Percentiles rank a stretch among this genome's conserved stretches.
Conservation (phyloP, 2,113 vertebrate species). For the Lagenorhynchus albirostris region DNA sequence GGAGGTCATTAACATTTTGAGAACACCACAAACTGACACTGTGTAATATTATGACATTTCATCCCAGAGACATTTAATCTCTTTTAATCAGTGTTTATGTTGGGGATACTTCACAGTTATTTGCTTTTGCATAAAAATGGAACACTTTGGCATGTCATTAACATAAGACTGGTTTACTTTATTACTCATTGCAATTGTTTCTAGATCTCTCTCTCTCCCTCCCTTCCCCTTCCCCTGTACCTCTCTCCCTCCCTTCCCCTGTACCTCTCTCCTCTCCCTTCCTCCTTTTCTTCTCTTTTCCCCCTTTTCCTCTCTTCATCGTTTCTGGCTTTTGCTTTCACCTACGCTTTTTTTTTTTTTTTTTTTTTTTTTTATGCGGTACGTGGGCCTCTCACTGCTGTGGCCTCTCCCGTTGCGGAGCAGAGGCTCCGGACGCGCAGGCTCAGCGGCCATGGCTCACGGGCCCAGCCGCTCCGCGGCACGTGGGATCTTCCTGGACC, state of each 20-base stretch:
- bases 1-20: constrained; percentile 68
- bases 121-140: constrained; percentile 64
- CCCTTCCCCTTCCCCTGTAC: neutral
- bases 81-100: constrained; percentile 73
- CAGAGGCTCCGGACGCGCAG: too few relatives aligned
- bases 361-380: neutral
- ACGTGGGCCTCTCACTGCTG: too few relatives aligned
- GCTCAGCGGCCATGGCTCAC: too few relatives aligned
- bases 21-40: constrained; percentile 56
- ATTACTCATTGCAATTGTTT: neutral
- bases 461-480: too few relatives aligned
- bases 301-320: neutral
- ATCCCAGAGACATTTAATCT: constrained; percentile 65
- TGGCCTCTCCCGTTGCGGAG: too few relatives aligned
- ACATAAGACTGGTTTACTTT: constrained; percentile 38
- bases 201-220: neutral
- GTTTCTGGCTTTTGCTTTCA: neutral
- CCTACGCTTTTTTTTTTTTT: neutral
- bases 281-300: neutral
- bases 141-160: constrained; percentile 19
- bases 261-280: neutral
- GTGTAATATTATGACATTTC: constrained; percentile 71
- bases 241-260: neutral
- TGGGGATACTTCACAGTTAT: constrained; percentile 54
- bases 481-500: too few relatives aligned